Evolutionary conservation across 2,113 vertebrate species (phyloP).

Genomic region (Alethe castanea): DNA sequence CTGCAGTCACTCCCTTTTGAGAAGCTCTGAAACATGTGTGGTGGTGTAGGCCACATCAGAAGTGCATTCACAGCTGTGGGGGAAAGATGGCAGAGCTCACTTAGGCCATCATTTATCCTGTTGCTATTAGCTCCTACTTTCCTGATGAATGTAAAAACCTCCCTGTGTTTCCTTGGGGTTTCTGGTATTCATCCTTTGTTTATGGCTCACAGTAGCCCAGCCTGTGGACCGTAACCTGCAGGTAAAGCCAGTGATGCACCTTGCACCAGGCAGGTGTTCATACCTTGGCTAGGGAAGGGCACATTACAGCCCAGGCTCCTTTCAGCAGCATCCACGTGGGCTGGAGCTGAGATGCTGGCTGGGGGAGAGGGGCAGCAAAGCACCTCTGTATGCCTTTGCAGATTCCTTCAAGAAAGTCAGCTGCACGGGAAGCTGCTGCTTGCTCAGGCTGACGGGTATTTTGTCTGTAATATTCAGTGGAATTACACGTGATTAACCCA

Average conservation of each 20-base stretch:
- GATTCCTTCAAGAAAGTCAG: not conserved
- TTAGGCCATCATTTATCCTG: not conserved
- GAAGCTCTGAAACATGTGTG: not conserved
- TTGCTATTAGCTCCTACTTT: not conserved
- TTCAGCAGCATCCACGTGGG: not conserved
- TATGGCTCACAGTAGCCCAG: not conserved
- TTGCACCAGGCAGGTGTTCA: not conserved
- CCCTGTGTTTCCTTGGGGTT: not conserved
- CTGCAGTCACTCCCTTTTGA: not conserved
- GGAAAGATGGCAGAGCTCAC: not conserved
- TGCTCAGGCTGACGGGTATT: not conserved
- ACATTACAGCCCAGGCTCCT: not conserved
- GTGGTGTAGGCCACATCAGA: not conserved
- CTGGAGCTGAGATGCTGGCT: not conserved
- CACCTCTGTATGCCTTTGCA: not conserved
- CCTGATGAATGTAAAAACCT: not conserved
- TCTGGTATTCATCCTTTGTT: not conserved
- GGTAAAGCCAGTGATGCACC: not conserved
- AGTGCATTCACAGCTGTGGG: not conserved
- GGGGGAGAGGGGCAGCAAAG: not conserved
- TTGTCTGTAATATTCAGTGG: not conserved
- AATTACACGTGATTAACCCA: not conserved
- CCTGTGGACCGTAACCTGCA: not conserved
- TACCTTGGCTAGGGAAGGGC: not conserved
- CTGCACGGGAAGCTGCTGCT: not conserved